Evolutionary conservation across 2,113 vertebrate genomes (phyloP), one percentile per base, ranked within the genome.

Genomic region (Micromys minutus): DNA sequence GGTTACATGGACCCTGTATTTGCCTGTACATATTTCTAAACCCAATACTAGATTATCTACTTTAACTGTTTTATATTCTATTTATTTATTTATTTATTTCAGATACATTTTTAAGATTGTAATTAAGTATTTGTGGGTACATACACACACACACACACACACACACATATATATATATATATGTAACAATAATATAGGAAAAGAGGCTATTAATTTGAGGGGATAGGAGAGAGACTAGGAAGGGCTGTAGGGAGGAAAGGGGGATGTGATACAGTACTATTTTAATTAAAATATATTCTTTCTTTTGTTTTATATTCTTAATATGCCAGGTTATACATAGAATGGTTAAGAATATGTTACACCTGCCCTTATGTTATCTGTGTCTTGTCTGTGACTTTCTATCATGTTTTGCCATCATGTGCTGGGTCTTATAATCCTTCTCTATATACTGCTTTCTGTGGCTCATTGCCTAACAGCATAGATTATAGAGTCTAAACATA

Each of bases 261-360:
- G n/a, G n/a, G n/a, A n/a, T n/a, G n/a, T n/a, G n/a, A n/a, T n/a
- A n/a, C n/a, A n/a, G n/a, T n/a, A n/a, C n/a, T n/a, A n/a, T n/a
- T n/a, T n/a, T n/a, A n/a, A n/a, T n/a, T n/a, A n/a, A n/a, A n/a
- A n/a, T n/a, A n/a, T n/a, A n/a, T n/a, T n/a, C n/a, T n/a, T n/a
- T n/a, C n/a, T n/a, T n/a, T n/a, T n/a, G n/a, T n/a, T n/a, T n/a
- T n/a, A n/a, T n/a, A n/a, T n/a, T n/a, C 4, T 22, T 36, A 71
- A 84, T 21, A 71, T 1, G 7, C 0, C 0, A 87, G 50, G 67
- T 7, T 74, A 15, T 13, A 50, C 8, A 6, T 3, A 21, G 61
- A 69, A 34, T 47, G 1, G 0, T 0, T 36, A 8, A 36, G 34
- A 9, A 31, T 22, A 31, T 0, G 8, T 26, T n/a, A 71, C 2